A percentile compares a stretch with the other conserved stretches of the same genome.
Evolutionary conservation across 2,113 vertebrate genomes (phyloP).

Genomic region (Struthio camelus): DNA sequence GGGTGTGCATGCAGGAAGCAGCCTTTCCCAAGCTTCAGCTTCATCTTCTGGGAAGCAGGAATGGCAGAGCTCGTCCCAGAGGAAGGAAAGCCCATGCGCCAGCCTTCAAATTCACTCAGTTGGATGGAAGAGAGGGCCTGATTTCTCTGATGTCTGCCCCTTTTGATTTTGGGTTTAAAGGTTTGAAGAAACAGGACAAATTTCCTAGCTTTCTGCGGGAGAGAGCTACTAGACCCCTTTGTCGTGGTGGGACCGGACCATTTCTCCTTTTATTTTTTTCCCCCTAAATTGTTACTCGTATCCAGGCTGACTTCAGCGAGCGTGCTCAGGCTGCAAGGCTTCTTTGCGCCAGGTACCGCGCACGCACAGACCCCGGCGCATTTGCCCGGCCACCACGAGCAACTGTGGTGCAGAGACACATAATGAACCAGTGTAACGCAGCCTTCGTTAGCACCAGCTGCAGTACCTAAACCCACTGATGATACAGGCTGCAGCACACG

Average conservation of each 20-base stretch:
- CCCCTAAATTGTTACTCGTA: background rate
- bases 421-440: background rate
- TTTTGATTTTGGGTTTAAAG: background rate
- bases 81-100: background rate
- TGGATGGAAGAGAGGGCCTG: background rate
- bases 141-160: background rate
- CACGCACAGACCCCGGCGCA: accelerated
- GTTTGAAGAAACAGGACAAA: background rate
- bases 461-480: background rate
- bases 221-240: background rate
- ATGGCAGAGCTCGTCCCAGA: background rate
- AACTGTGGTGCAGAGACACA: no score
- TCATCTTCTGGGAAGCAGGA: background rate
- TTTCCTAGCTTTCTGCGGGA: background rate
- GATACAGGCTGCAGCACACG: background rate
- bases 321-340: background rate
- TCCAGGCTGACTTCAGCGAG: background rate
- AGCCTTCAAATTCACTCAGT: background rate
- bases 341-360: background rate
- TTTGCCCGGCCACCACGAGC: background rate
- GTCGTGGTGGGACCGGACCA: background rate
- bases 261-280: background rate
- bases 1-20: background rate
- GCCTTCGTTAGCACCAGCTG: background rate
- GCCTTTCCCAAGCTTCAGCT: background rate